These are phyloP conservation scores for Atopsyche davidsoni DNA, from an alignment of 1,140 invertebrate genomes.

Conservation along the genomic window DNA sequence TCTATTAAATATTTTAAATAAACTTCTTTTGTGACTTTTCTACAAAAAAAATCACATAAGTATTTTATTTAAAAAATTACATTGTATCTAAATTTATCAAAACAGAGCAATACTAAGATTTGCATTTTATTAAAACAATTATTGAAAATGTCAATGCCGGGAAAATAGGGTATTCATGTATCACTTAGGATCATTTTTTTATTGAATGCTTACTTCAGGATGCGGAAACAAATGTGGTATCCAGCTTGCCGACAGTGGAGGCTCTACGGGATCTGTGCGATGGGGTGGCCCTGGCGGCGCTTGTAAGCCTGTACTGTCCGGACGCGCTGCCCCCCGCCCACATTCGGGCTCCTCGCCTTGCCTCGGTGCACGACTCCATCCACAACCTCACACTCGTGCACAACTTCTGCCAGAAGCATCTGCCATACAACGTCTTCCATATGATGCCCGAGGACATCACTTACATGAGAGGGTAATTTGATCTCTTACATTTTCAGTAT, in stretches of 20 bases:
- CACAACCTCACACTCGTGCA: slow-evolving; percentile 89
- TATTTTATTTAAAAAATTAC: slow-evolving; percentile 4
- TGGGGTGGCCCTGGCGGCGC: slow-evolving; percentile 81
- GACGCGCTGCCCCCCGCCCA: slow-evolving; percentile 72
- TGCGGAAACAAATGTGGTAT: slow-evolving; percentile 10
- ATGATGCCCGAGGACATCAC: slow-evolving; percentile 94
- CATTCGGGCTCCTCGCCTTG: slow-evolving; percentile 65
- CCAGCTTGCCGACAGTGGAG: slow-evolving; percentile 14
- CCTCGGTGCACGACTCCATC: slow-evolving; percentile 71
- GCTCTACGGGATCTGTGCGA: slow-evolving; percentile 69
- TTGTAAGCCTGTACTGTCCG: slow-evolving; percentile 92
- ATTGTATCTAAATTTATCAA: no score
- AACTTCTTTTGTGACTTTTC: no score
- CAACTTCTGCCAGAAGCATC: slow-evolving; percentile 75
- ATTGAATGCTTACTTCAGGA: slow-evolving; percentile 20
- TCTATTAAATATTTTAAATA: no score
- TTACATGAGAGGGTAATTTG: slow-evolving; percentile 80
- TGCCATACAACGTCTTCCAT: slow-evolving; percentile 89
- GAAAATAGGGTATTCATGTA: background rate
- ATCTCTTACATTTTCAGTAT: slow-evolving; percentile 9
- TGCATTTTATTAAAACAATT: no score
- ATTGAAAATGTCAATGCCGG: no score
- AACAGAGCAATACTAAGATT: no score
- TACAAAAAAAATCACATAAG: no score
- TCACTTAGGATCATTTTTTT: background rate